A percentile compares a stretch with the other conserved stretches of the same genome.
These are phyloP conservation scores for Zelleria hepariella DNA, from an alignment of 2,888 invertebrate species.

Conservation along the genomic window DNA sequence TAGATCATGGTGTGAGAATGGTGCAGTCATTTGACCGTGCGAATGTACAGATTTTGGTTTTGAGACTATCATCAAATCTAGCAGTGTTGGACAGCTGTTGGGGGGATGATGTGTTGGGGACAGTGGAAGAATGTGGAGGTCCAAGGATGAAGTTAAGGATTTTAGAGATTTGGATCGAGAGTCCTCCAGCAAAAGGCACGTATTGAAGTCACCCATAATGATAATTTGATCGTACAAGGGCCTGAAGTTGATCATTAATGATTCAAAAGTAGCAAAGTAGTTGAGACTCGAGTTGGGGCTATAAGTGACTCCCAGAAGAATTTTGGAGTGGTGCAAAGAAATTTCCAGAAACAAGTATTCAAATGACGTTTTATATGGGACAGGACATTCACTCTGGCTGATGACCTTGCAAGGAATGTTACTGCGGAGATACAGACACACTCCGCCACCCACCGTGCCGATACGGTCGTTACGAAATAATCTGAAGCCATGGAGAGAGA, in stretches of 20 bases:
- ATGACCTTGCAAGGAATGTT: slow-evolving; percentile 4
- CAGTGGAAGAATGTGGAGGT: too few relatives aligned
- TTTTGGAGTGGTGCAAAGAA: slow-evolving; percentile 3
- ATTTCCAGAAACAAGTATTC: slow-evolving; percentile 9
- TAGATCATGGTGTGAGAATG: neutral
- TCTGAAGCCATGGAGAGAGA: slow-evolving; percentile 1
- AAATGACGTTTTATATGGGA: too few relatives aligned
- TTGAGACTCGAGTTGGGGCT: slow-evolving; percentile 6
- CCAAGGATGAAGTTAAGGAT: too few relatives aligned
- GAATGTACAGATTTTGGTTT: neutral
- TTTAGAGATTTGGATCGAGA: slow-evolving; percentile 3
- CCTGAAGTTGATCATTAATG: neutral
- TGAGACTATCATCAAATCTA: slow-evolving; percentile 13
- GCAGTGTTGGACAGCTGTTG: slow-evolving; percentile 3
- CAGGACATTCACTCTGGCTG: neutral
- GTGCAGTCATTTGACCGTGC: neutral
- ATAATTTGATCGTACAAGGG: slow-evolving; percentile 5
- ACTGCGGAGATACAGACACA: slow-evolving; percentile 8
- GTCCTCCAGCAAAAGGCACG: slow-evolving; percentile 9
- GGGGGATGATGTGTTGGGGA: too few relatives aligned
- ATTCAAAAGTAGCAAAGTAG: slow-evolving; percentile 10
- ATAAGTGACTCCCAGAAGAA: slow-evolving; percentile 10
- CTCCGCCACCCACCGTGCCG: too few relatives aligned
- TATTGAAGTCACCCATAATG: too few relatives aligned
- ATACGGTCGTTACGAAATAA: slow-evolving; percentile 4